phyloP scores from a whole-genome alignment of 2,797 vertebrate genomes.

The Hydrolagus colliei region DNA sequence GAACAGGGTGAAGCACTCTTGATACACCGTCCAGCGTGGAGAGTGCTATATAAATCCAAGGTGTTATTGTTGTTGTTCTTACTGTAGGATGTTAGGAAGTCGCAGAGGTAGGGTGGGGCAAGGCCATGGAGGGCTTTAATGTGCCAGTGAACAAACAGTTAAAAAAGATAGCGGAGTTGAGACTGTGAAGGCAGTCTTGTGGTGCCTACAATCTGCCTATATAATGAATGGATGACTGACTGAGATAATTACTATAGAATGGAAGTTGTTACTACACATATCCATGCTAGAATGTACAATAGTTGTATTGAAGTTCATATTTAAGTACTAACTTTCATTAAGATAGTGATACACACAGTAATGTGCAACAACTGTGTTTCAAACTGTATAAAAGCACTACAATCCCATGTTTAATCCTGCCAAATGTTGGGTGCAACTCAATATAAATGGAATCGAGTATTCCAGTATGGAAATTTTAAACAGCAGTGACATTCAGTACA shows the following conservation, averaged over 20 bases:
- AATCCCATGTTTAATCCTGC: not conserved
- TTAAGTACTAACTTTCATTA: not conserved
- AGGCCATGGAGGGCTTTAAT: not conserved
- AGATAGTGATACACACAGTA: not conserved
- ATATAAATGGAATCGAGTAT: not conserved
- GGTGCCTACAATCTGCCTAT: not conserved
- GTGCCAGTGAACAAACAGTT: not conserved
- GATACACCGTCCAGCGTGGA: too few relatives aligned
- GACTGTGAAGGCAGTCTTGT: not conserved
- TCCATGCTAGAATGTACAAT: too few relatives aligned
- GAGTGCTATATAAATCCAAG: too few relatives aligned
- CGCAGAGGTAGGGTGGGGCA: too few relatives aligned
- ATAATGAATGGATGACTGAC: not conserved
- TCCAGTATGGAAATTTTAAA: not conserved
- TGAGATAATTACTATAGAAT: not conserved
- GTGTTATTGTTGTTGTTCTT: too few relatives aligned
- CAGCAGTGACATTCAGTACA: conserved; percentile 2
- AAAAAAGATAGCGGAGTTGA: not conserved
- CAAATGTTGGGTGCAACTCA: not conserved
- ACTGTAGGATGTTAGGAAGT: too few relatives aligned
- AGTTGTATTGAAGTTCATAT: not conserved
- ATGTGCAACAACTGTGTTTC: not conserved
- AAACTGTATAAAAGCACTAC: not conserved
- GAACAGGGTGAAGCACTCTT: too few relatives aligned
- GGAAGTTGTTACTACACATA: not conserved